Evolutionary conservation across 2,888 invertebrate species (phyloP), one percentile per base, ranked within the genome.

Genomic region (Lutraria lutraria): DNA sequence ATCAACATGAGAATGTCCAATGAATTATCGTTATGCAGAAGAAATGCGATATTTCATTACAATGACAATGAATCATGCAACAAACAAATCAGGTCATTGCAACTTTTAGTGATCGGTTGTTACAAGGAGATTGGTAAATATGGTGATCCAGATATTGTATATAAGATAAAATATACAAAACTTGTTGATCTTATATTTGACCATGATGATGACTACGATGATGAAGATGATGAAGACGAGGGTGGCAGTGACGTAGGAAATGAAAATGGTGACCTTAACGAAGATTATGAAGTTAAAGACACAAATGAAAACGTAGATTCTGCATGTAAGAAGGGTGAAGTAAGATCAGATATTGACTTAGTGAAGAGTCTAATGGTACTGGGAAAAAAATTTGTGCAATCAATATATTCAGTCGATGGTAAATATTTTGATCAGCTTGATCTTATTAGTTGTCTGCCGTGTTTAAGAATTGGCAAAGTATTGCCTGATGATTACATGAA

Each of bases 131-230:
- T 68, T 25, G 25, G 63, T 68, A 68, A 25, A 68, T 68, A 12
- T 8, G 13, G 8, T 68, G 25, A 12, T 68, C 0, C 25, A 68
- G 25, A 68, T 25, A 68, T 68, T 68, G 63, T n/a, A 68, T 13
- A 43, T 43, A 43, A 43, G 8, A 43, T 43, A 43, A 43, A 43
- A 43, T 43, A 43, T 43, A 43, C 25, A 25, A 68, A 68, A 68
- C 63, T 68, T 68, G 63, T 25, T 13, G 63, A 68, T 68, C 25
- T 25, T 68, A 68, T 68, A 25, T 68, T 68, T 68, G 63, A 68
- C 10, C 25, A 10, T n/a, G 2, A 68, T 25, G 25, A 68, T 68
- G 12, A 43, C 8, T 2, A 43, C 8, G 43, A 43, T 43, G 43
- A 43, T 43, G 8, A 43, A 4, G 43, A 43, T 43, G 43, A 43